Conservation (phyloP, 2,113 vertebrate genomes). For the Parus major region DNA sequence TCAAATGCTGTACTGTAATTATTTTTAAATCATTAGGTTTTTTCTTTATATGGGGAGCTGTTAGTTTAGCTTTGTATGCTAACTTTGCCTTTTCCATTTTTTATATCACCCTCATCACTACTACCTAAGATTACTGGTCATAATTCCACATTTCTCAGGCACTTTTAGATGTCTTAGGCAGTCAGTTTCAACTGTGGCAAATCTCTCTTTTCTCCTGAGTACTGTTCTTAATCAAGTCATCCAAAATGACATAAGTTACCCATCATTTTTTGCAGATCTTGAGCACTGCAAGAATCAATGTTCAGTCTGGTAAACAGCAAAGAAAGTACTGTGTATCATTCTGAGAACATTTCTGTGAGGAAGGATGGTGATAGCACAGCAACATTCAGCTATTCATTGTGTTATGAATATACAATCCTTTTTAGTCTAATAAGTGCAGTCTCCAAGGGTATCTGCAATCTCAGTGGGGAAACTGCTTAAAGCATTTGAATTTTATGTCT, state of each 20-base stretch:
- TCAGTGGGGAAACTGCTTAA: neutral
- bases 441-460: neutral
- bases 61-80: neutral
- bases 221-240: neutral
- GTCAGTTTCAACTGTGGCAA: neutral
- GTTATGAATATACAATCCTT: neutral
- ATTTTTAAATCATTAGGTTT: accelerated
- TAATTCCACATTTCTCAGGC: neutral
- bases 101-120: neutral
- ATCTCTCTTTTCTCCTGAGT: neutral
- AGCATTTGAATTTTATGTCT: neutral
- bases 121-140: neutral
- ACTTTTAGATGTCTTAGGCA: neutral
- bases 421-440: neutral
- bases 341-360: neutral
- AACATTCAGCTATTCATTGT: neutral
- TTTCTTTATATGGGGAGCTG: neutral
- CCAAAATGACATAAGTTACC: neutral
- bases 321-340: neutral
- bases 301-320: neutral
- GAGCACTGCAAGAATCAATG: neutral
- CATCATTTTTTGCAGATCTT: neutral
- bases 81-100: neutral
- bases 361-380: neutral
- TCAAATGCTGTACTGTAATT: neutral